Evolutionary conservation across 23 tunicate species (phyloP).

Genomic region (Diplosoma virens): DNA sequence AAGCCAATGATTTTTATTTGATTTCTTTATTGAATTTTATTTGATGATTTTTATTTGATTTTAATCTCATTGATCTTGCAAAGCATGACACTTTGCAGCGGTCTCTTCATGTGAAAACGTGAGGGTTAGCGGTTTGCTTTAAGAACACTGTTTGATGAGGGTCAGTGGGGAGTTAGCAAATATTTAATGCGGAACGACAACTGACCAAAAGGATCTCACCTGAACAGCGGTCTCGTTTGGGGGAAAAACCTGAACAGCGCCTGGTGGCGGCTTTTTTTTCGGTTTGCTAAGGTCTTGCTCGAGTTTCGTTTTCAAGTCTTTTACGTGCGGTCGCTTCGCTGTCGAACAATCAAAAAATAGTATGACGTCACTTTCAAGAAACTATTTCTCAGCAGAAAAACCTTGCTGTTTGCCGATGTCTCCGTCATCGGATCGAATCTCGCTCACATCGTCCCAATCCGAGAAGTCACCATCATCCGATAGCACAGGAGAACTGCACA

Average conservation of each 20-base stretch:
- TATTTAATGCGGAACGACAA: too few species aligned
- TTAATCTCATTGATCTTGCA: too few species aligned
- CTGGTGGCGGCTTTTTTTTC: conserved; percentile 50
- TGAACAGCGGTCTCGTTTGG: conserved; percentile 8
- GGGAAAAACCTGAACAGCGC: conserved; percentile 54
- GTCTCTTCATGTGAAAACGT: too few species aligned
- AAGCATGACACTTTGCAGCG: too few species aligned
- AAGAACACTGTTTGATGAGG: background rate
- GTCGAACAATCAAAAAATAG: background rate
- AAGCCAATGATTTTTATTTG: too few species aligned
- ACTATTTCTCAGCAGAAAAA: background rate
- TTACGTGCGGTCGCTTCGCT: background rate
- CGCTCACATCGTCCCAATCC: conserved; percentile 34
- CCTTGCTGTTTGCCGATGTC: too few species aligned
- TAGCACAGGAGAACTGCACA: too few species aligned
- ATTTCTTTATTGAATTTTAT: too few species aligned
- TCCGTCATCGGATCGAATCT: conserved; percentile 5
- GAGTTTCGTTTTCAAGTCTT: conserved; percentile 8
- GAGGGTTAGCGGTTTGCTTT: too few species aligned
- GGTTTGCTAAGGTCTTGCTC: conserved; percentile 22
- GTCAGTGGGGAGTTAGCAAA: too few species aligned
- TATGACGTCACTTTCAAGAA: background rate
- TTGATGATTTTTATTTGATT: too few species aligned
- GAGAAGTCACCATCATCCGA: background rate
- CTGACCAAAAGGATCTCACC: too few species aligned